Conservation (phyloP, 2,888 invertebrate genomes). For the Willowsia nigromaculata region DNA sequence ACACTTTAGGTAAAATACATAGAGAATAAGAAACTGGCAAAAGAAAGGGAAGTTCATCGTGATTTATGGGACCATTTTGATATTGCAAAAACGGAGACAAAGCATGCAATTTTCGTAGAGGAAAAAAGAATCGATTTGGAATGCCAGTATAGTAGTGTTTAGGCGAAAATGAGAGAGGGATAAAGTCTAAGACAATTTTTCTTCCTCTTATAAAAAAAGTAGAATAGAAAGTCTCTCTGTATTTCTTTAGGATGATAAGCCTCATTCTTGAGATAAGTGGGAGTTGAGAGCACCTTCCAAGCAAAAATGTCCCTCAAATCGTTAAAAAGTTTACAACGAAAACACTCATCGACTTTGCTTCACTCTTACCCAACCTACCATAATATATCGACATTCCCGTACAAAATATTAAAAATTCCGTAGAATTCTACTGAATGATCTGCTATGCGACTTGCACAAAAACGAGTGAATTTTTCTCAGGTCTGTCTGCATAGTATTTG, state of each 20-base stretch:
- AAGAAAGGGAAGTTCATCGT: slow-evolving; percentile 29
- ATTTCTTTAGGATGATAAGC: background rate
- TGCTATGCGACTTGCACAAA: background rate
- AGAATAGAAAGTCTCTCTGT: too few species aligned
- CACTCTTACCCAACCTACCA: background rate
- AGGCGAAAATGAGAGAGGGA: slow-evolving; percentile 44
- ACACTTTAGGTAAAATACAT: background rate
- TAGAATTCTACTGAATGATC: background rate
- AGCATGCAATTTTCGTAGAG: slow-evolving; percentile 59
- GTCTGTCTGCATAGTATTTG: background rate
- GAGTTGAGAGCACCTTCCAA: background rate
- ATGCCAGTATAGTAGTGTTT: background rate
- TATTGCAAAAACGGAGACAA: slow-evolving; percentile 68
- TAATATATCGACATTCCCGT: background rate
- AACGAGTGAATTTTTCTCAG: background rate
- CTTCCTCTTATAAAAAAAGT: background rate
- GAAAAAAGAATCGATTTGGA: slow-evolving; percentile 31
- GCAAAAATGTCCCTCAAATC: background rate
- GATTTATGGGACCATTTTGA: slow-evolving; percentile 67
- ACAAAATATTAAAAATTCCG: slow-evolving; percentile 13
- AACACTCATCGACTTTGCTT: background rate
- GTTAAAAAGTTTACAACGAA: background rate
- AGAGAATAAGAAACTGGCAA: background rate
- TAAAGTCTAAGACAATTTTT: background rate
- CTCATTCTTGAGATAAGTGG: background rate